These are phyloP conservation scores for Dexiosoma caninum DNA, from an alignment of 2,888 invertebrate genomes.

Conservation along the genomic window DNA sequence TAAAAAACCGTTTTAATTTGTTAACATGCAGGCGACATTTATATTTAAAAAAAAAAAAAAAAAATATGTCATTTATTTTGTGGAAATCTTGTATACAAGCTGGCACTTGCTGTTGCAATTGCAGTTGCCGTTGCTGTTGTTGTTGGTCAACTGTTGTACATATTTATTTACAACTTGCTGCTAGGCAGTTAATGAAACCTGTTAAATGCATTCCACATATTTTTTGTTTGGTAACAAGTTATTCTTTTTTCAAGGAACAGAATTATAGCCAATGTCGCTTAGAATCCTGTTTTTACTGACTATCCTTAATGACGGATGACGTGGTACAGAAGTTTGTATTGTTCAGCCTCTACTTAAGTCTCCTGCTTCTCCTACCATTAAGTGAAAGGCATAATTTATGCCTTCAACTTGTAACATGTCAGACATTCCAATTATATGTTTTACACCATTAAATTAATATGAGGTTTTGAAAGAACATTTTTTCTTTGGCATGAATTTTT, in stretches of 20 bases:
- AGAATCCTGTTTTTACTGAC: conserved; percentile 43
- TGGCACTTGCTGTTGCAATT: neutral
- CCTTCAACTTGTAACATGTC: conserved; percentile 26
- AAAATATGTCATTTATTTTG: conserved; percentile 43
- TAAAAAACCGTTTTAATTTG: conserved; percentile 58
- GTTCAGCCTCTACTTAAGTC: neutral
- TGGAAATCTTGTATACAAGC: conserved; percentile 41
- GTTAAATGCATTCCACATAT: conserved; percentile 36
- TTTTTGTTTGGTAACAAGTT: neutral
- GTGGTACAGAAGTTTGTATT: conserved; percentile 33
- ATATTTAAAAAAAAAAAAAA: conserved; percentile 16
- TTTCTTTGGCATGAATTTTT: too few species aligned
- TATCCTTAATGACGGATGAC: conserved; percentile 37
- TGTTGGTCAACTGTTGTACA: neutral
- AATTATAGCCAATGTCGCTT: neutral
- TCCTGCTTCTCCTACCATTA: conserved; percentile 33
- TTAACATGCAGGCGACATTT: conserved; percentile 55
- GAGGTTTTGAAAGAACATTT: neutral
- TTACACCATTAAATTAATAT: conserved; percentile 17
- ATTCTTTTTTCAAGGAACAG: conserved; percentile 23
- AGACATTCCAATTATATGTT: conserved; percentile 22
- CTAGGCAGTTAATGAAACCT: conserved; percentile 50
- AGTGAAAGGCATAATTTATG: conserved; percentile 22
- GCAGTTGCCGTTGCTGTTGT: neutral
- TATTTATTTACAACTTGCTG: conserved; percentile 42